Conservation (phyloP, 2,113 vertebrate species). For the Romanogobio albipinnatus region DNA sequence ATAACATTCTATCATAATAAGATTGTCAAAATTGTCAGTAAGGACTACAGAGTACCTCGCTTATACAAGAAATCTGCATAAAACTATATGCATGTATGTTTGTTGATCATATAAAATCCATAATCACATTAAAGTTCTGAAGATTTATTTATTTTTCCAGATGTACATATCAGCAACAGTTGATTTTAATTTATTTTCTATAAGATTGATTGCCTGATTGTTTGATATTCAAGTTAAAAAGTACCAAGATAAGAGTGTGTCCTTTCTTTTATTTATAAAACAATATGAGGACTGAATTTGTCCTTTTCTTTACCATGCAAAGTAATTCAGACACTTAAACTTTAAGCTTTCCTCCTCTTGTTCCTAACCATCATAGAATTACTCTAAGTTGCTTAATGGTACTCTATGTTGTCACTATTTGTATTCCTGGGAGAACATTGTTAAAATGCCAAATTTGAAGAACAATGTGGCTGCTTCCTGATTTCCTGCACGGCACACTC, state of each 20-base stretch:
- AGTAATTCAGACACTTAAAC: not conserved
- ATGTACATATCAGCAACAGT: conserved; percentile 67
- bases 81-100: conserved; percentile 71
- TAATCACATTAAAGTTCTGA: conserved; percentile 73
- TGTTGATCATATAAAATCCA: conserved; percentile 75
- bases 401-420: too few species aligned
- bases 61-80: conserved; percentile 53
- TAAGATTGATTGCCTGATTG: conserved; percentile 41
- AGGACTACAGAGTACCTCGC: conserved; percentile 67
- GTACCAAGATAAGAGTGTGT: conserved; percentile 43
- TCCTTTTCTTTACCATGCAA: not conserved
- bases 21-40: conserved; percentile 43
- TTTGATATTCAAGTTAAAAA: conserved; percentile 54
- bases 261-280: conserved; percentile 15
- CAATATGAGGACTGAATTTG: not conserved
- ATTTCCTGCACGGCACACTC: not conserved
- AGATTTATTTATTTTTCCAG: conserved; percentile 77
- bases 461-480: conserved; percentile 2
- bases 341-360: not conserved
- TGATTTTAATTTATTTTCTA: conserved; percentile 64
- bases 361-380: not conserved
- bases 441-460: conserved; percentile 35
- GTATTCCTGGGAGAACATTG: not conserved
- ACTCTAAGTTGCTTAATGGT: not conserved
- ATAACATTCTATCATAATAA: too few species aligned